Conservation (phyloP, 2,888 invertebrate species). For the Lasioglossum calceatum region DNA sequence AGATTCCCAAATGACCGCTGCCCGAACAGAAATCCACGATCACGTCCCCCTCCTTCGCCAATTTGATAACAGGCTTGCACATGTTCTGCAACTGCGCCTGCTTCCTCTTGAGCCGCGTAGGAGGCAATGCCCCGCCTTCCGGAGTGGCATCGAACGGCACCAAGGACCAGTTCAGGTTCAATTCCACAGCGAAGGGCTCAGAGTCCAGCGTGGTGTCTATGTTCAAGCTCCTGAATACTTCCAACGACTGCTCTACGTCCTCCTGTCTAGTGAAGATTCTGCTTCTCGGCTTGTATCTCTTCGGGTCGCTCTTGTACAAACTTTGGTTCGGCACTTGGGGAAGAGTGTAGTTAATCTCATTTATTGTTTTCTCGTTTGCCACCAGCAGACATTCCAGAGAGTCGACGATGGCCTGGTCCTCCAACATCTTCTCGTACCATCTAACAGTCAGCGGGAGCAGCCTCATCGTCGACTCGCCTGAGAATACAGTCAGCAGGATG, state of each 20-base stretch:
- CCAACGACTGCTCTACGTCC: slow-evolving; percentile 89
- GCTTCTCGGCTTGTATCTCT: slow-evolving; percentile 90
- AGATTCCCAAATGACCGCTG: slow-evolving; percentile 95
- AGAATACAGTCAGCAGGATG: slow-evolving; percentile 86
- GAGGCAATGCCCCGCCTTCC: slow-evolving; percentile 91
- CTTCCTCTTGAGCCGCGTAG: slow-evolving; percentile 90
- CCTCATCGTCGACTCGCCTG: slow-evolving; percentile 69
- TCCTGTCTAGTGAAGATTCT: slow-evolving; percentile 91
- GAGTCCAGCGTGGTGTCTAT: slow-evolving; percentile 81
- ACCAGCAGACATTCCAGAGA: slow-evolving; percentile 79
- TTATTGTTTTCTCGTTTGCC: slow-evolving; percentile 56
- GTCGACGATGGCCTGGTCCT: slow-evolving; percentile 71
- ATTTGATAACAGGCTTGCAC: slow-evolving; percentile 89
- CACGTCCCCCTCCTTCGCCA: slow-evolving; percentile 88
- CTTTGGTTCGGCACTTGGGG: slow-evolving; percentile 87
- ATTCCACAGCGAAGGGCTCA: slow-evolving; percentile 83
- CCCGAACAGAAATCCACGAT: slow-evolving; percentile 98
- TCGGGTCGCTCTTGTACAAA: slow-evolving; percentile 92
- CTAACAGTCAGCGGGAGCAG: slow-evolving; percentile 87
- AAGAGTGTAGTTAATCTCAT: slow-evolving; percentile 76
- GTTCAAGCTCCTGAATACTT: slow-evolving; percentile 84
- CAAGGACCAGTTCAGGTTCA: slow-evolving; percentile 88
- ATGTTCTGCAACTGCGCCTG: slow-evolving; percentile 95
- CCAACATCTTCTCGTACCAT: slow-evolving; percentile 87
- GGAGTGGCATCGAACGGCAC: slow-evolving; percentile 92